phyloP scores from a whole-genome alignment of 1,140 invertebrate species.

The Drosophila malerkotliana region DNA sequence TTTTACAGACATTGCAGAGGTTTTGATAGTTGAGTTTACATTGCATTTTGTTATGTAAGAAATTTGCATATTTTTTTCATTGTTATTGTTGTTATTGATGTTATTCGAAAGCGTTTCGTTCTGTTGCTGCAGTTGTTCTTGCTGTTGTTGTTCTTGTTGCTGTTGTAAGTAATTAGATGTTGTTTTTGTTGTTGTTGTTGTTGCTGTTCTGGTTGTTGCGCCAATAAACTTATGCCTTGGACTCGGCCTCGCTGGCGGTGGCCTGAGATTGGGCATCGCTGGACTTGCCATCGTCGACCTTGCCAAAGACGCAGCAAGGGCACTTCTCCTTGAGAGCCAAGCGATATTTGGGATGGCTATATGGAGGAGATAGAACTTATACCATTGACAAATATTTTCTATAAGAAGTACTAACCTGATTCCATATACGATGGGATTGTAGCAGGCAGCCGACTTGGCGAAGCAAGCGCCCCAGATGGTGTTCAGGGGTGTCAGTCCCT shows the following conservation, averaged over 20 bases:
- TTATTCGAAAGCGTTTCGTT: slow-evolving; percentile 83
- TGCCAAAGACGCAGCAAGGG: slow-evolving; percentile 87
- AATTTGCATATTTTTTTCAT: slow-evolving; percentile 52
- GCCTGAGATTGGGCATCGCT: slow-evolving; percentile 85
- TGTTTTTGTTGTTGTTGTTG: slow-evolving; percentile 33
- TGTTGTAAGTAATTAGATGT: slow-evolving; percentile 63
- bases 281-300: slow-evolving; percentile 74
- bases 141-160: slow-evolving; percentile 69
- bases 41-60: slow-evolving; percentile 71
- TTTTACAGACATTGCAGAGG: slow-evolving; percentile 80
- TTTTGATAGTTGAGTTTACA: slow-evolving; percentile 63
- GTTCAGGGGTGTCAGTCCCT: slow-evolving; percentile 88
- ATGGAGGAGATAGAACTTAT: not conserved
- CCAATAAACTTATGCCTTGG: slow-evolving; percentile 74
- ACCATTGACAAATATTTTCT: not conserved
- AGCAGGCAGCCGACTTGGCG: slow-evolving; percentile 91
- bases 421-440: slow-evolving; percentile 93
- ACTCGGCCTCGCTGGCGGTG: slow-evolving; percentile 77
- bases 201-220: slow-evolving; percentile 58
- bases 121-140: slow-evolving; percentile 82
- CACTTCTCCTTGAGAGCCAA: slow-evolving; percentile 89
- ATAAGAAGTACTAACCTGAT: slow-evolving; percentile 86
- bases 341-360: slow-evolving; percentile 91
- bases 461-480: slow-evolving; percentile 92
- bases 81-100: slow-evolving; percentile 55